phyloP scores from a whole-genome alignment of 1,140 invertebrate species.

The Sipha flava region DNA sequence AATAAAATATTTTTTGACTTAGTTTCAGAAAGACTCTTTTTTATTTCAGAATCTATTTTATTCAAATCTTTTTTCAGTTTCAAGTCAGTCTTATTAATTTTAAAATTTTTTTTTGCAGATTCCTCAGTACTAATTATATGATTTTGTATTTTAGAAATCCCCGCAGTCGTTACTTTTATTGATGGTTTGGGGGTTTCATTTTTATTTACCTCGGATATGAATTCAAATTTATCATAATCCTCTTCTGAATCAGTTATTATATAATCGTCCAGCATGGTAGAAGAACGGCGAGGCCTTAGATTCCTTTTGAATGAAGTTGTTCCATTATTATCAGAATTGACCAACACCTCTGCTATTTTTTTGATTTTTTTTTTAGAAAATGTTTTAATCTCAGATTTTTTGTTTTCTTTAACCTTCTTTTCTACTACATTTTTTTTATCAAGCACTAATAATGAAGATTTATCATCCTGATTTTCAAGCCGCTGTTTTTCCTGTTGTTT shows the following conservation, averaged over 20 bases:
- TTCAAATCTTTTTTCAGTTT: constrained; percentile 33
- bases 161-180: not conserved
- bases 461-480: constrained; percentile 35
- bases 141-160: not conserved
- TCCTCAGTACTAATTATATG: not conserved
- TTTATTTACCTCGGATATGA: not conserved
- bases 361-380: not conserved
- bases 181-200: not conserved
- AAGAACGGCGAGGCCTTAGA: constrained; percentile 15
- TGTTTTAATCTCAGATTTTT: not conserved
- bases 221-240: not conserved
- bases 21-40: not conserved
- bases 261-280: constrained; percentile 18
- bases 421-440: not conserved
- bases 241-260: constrained; percentile 27
- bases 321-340: not conserved
- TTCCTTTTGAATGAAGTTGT: not conserved
- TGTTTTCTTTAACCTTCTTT: not conserved
- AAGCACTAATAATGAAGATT: not conserved
- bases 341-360: not conserved
- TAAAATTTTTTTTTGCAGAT: constrained; percentile 20
- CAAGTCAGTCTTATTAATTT: constrained; percentile 23
- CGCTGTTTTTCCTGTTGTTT: constrained; percentile 29
- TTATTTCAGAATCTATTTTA: constrained; percentile 4
- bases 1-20: constrained; percentile 13